A percentile compares a stretch with the other conserved stretches of the same genome.
Conservation (phyloP, 1,140 invertebrate genomes). For the Drosophila ficusphila region DNA sequence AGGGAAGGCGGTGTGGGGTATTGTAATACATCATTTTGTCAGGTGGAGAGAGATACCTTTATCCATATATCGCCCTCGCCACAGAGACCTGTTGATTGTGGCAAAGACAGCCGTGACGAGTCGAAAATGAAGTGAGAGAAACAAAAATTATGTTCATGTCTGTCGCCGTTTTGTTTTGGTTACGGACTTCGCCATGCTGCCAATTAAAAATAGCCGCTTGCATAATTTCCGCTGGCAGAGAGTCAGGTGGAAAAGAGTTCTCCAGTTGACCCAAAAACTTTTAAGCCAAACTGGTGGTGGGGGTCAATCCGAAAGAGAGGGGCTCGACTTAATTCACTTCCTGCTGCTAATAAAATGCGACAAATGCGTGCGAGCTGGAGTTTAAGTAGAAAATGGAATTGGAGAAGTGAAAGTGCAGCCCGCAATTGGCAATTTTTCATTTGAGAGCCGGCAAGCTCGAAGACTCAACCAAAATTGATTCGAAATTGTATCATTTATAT, state of each 20-base stretch:
- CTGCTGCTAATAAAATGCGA: slow-evolving; percentile 59
- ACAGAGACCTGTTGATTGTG: slow-evolving; percentile 30
- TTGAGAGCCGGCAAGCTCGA: slow-evolving; percentile 2
- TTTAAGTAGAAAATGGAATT: slow-evolving; percentile 51
- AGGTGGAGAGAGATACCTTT: not conserved
- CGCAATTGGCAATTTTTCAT: slow-evolving; percentile 47
- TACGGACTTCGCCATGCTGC: slow-evolving; percentile 58
- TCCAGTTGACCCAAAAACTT: slow-evolving; percentile 37
- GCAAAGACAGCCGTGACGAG: slow-evolving; percentile 45
- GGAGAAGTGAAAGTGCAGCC: slow-evolving; percentile 70
- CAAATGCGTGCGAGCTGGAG: slow-evolving; percentile 65
- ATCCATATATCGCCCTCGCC: slow-evolving; percentile 9
- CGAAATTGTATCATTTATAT: slow-evolving; percentile 44
- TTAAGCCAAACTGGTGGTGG: slow-evolving; percentile 5
- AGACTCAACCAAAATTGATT: slow-evolving; percentile 21
- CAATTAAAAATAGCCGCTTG: slow-evolving; percentile 67
- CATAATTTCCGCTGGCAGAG: slow-evolving; percentile 51
- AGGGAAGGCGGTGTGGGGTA: not conserved
- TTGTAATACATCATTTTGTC: slow-evolving; percentile 1
- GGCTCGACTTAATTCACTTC: slow-evolving; percentile 48
- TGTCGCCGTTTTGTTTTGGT: slow-evolving; percentile 69
- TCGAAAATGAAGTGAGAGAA: slow-evolving; percentile 33
- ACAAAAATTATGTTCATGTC: slow-evolving; percentile 33
- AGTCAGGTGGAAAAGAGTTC: slow-evolving; percentile 34
- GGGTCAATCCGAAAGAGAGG: slow-evolving; percentile 16